A percentile compares a stretch with the other conserved stretches of the same genome.
phyloP scores from a whole-genome alignment of 2,888 invertebrate genomes.

The Electrophaes corylata region DNA sequence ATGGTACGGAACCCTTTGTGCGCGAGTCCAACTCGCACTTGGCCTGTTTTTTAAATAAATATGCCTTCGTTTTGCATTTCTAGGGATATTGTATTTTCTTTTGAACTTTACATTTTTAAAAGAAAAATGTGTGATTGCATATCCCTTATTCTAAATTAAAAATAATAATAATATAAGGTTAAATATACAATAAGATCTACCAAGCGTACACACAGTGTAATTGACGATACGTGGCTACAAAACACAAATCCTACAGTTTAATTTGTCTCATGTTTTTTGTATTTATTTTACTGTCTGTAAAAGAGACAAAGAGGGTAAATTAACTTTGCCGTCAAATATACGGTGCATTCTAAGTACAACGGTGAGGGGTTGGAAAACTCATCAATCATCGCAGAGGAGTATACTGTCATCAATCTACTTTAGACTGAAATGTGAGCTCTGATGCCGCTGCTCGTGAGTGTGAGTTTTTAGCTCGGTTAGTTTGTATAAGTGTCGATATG shows the following conservation, averaged over 20 bases:
- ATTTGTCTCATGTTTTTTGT: not conserved
- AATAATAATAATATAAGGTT: not conserved
- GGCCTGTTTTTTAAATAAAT: constrained; percentile 33
- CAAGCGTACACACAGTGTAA: too few species aligned
- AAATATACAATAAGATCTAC: too few species aligned
- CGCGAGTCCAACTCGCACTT: too few species aligned
- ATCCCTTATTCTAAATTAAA: not conserved
- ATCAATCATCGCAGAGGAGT: constrained; percentile 62
- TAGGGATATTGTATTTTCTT: constrained; percentile 8
- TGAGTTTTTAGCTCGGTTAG: constrained; percentile 21
- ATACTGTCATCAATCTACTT: constrained; percentile 64
- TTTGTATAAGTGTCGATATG: not conserved
- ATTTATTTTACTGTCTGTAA: constrained; percentile 1
- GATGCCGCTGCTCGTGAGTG: constrained; percentile 15
- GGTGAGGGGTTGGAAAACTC: constrained; percentile 44
- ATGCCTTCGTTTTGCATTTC: constrained; percentile 18
- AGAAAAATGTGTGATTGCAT: not conserved
- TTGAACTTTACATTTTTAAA: not conserved
- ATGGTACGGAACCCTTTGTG: too few species aligned
- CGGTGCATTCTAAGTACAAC: constrained; percentile 14
- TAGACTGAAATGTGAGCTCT: constrained; percentile 46
- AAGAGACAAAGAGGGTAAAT: constrained; percentile 8
- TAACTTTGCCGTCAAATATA: constrained; percentile 22
- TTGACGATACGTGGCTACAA: too few species aligned
- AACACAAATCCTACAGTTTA: not conserved